Percentiles rank a stretch among this genome's conserved stretches.
phyloP scores from a whole-genome alignment of 2,113 vertebrate genomes.

The Dissostichus mawsoni region DNA sequence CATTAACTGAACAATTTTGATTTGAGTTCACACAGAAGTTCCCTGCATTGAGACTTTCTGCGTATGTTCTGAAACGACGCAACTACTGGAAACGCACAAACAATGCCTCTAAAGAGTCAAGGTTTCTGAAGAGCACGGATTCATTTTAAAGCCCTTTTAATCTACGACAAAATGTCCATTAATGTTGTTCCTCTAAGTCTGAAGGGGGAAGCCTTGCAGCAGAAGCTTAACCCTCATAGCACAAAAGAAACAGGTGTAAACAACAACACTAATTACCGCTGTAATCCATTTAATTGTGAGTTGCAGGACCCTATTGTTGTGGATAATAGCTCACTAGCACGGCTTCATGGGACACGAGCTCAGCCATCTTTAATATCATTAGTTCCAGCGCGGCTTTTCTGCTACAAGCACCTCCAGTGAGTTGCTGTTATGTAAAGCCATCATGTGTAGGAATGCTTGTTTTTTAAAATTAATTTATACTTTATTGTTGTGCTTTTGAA shows the following conservation, averaged over 20 bases:
- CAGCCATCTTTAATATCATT: not conserved
- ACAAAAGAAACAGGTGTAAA: not conserved
- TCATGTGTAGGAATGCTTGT: not conserved
- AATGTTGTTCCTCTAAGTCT: not conserved
- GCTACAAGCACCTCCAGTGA: not conserved
- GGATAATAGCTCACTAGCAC: not conserved
- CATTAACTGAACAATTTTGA: not conserved
- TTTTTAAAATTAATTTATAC: not conserved
- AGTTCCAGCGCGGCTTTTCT: not conserved
- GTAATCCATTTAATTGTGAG: not conserved
- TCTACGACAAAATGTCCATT: not conserved
- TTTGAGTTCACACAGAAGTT: constrained; percentile 8
- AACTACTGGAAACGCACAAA: not conserved
- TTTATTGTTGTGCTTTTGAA: not conserved
- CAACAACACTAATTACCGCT: not conserved
- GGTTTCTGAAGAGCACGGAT: not conserved
- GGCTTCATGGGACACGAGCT: not conserved
- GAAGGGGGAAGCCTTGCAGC: not conserved
- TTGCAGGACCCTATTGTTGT: not conserved
- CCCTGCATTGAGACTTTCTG: not conserved
- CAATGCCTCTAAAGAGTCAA: not conserved
- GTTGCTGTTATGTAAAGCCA: not conserved
- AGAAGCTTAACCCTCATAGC: not conserved
- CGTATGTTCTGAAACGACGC: not conserved
- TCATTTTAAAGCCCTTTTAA: not conserved